Evolutionary conservation across 2,113 vertebrate species (phyloP), one percentile per base, ranked within the genome.

Genomic region (Nothobranchius kuhntae): DNA sequence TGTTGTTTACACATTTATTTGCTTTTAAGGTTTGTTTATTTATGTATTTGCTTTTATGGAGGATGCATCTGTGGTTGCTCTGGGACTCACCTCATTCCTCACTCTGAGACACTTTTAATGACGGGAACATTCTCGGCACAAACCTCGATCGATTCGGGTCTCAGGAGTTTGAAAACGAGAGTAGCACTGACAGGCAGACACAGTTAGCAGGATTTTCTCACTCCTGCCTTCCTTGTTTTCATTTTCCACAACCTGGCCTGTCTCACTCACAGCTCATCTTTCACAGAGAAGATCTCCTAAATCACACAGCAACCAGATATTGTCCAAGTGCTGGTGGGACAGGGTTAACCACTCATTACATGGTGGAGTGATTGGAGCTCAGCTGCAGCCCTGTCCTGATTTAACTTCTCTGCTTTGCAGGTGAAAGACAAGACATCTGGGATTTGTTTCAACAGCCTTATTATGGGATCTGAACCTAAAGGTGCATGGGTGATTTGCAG

Each of bases 51-150:
- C 21, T 7, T 47, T n/a, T 52, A 15, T 11, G 57, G 4, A 62
- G 65, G 68, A 83, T 65, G 57, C 60, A 82, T 15, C 59, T 78
- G 71, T 71, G 30, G 35, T 75, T 73, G 56, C 30, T 65, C 47
- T 24, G 63, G 48, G 69, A 77, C 38, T 12, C n/a, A 54, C 54
- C 54, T 69, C 48, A 54, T 42, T 64, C 50, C 55, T 50, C 36
- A 5, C 55, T 17, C 46, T 44, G 21, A 61, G 56, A 65, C 11
- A 51, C 48, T 74, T 61, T 69, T 14, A 47, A 26, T 38, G n/a
- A 66, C 7, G 26, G 40, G 17, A 50, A 51, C 44, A 30, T 73
- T 57, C 61, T 46, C 9, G 1, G 15, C 30, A 30, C 30, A 30
- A 51, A 54, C 54, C 50, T 58, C 14, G 3, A 71, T 67, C n/a